Evolutionary conservation across 2,888 invertebrate genomes (phyloP), one percentile per base, ranked within the genome.

Genomic region (Lamellibrachia columna): DNA sequence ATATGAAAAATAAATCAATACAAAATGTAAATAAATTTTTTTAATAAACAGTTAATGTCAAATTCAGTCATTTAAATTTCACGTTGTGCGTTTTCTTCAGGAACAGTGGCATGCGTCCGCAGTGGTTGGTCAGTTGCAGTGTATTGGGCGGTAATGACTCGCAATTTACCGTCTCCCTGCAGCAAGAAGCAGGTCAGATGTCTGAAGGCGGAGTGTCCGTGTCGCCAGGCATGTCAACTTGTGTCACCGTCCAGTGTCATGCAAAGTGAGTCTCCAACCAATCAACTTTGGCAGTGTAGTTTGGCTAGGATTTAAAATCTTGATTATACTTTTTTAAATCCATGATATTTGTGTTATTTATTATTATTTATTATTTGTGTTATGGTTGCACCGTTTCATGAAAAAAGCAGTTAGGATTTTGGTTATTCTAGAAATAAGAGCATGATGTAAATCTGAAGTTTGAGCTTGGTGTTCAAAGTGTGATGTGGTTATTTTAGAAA

Each of bases 121-220:
- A 75, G 6, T n/a, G 22, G 22, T n/a, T 75, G 15, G n/a, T 75
- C n/a, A 22, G 75, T 22, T 75, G 75, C 75, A 75, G 75, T 22
- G 75, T 75, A n/a, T 22, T 75, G 22, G 75, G 75, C 1, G n/a
- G 75, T 6, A 75, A n/a, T 75, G 75, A 15, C 75, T 11, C 60
- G 22, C 93, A 93, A 55, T 92, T 93, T 92, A 93, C 93, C 11
- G 90, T 93, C 40, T 91, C 92, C 8, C 91, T 75, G 2, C 75
- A 92, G 52, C 55, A 90, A 40, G 40, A 40, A 40, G 40, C 40
- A 40, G 40, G 40, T 40, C 40, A 40, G 15, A 28, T 91, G 90
- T 75, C 75, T 15, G 53, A 58, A 2, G 75, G 91, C 28, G 90
- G 91, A 60, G 52, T 92, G 53, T 55, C 91, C n/a, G 90, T 93